Evolutionary conservation across 2,113 vertebrate genomes (phyloP), one percentile per base, ranked within the genome.

Genomic region (Athene noctua): DNA sequence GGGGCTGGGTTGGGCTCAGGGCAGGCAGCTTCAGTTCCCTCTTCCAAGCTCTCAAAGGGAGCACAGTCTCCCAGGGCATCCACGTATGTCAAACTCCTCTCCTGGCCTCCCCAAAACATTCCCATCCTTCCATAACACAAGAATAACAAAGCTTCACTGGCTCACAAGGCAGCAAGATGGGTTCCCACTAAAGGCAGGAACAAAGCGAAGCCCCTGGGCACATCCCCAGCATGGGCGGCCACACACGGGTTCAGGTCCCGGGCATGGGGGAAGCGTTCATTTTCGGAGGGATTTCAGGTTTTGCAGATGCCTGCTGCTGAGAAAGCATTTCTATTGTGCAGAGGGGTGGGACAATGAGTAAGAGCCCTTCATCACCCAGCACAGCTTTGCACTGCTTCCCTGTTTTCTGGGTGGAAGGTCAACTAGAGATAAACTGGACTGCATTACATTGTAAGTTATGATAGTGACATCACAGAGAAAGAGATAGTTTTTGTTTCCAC

Each of bases 241-340:
- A 80, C 16, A 32, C 30, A 40, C 16, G 30, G 25, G 32, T 71
- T 54, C 61, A 68, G 77, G 30, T 54, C 65, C 46, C 0, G 0
- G 46, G 51, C 9, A 2, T 1, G 0, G 36, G 26, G 59, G 32
- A 61, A 52, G 40, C 0, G 0, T 47, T 89, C 0, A 2, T 67
- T 72, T 59, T 13, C 38, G 73, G 46, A 78, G 13, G 18, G 55
- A 82, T 86, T 59, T 71, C 55, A 80, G 55, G 67, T 42, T 88
- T 82, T 62, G 57, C 68, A 73, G 54, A 73, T 49, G 46, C 26
- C 55, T 71, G n/a, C 77, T 91, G 91, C 80, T 83, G 54, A 90
- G 71, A 70, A 88, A 59, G 19, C 38, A 36, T 14, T 93, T 51
- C 85, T 62, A 2, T 47, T 77, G 85, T 71, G 59, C 15, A 30